Evolutionary conservation across 2,113 vertebrate genomes (phyloP).

Genomic region (Helogale parvula): DNA sequence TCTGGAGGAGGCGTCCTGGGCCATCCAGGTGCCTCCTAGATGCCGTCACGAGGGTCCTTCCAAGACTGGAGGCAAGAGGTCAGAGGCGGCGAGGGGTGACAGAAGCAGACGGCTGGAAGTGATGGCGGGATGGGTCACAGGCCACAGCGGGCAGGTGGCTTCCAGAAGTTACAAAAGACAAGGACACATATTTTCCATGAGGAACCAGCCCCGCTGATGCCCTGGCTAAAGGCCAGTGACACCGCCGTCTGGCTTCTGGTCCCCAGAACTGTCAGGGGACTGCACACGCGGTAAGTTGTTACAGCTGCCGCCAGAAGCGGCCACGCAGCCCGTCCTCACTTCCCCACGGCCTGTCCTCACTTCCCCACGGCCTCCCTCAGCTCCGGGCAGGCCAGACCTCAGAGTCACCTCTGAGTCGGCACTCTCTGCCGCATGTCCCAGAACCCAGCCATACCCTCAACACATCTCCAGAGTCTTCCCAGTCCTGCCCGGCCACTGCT

Average conservation of each 20-base stretch:
- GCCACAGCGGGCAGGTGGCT: background rate
- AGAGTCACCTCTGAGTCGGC: background rate
- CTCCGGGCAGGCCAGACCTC: background rate
- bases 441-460: background rate
- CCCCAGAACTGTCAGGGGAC: background rate
- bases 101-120: background rate
- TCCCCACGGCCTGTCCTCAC: background rate
- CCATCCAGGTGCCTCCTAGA: background rate
- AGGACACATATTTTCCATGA: background rate
- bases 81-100: background rate
- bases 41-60: background rate
- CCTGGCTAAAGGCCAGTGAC: background rate
- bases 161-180: background rate
- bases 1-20: background rate
- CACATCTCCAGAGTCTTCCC: background rate
- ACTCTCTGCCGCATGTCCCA: background rate
- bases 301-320: fast-evolving
- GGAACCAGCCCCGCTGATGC: background rate
- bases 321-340: no score
- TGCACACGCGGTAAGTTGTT: fast-evolving
- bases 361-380: background rate
- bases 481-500: fast-evolving
- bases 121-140: background rate
- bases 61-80: background rate
- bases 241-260: background rate